These are phyloP conservation scores for Rhizoglyphus robini DNA, from an alignment of 1,140 invertebrate species.

Conservation along the genomic window DNA sequence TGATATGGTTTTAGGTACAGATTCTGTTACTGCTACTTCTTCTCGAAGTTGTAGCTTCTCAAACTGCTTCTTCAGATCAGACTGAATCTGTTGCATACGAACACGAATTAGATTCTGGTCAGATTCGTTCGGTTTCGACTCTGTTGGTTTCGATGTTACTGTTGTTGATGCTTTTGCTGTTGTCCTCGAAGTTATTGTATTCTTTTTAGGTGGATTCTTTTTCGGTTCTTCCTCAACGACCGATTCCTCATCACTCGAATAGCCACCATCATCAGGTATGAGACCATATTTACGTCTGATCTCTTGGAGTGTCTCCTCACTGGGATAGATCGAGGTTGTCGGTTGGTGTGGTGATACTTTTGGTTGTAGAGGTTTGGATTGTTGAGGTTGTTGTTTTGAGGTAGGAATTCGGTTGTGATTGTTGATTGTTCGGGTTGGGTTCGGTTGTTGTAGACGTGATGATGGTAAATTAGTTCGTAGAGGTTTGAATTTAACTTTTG, in stretches of 20 bases:
- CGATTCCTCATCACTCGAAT: not conserved
- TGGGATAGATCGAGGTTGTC: conserved; percentile 4
- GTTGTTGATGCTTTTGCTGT: conserved; percentile 1
- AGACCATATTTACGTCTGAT: not conserved
- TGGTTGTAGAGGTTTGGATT: too few relatives aligned
- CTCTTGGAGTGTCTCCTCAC: not conserved
- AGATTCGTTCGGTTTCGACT: too few relatives aligned
- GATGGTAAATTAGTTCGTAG: not conserved
- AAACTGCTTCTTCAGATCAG: not conserved
- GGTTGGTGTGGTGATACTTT: not conserved
- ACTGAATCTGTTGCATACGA: not conserved
- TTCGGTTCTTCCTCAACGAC: not conserved
- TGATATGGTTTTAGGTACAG: not conserved
- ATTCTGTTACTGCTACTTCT: not conserved
- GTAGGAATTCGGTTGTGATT: not conserved
- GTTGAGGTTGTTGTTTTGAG: too few relatives aligned
- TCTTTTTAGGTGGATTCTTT: not conserved
- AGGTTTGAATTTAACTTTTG: not conserved
- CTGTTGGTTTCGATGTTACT: not conserved
- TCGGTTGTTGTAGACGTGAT: not conserved
- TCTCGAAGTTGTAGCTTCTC: not conserved
- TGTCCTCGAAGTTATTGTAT: not conserved
- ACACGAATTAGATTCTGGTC: too few relatives aligned
- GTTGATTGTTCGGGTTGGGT: not conserved
- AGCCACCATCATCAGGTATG: not conserved